Evolutionary conservation across 2,888 invertebrate species (phyloP).

Genomic region (Lacanobia oleracea): DNA sequence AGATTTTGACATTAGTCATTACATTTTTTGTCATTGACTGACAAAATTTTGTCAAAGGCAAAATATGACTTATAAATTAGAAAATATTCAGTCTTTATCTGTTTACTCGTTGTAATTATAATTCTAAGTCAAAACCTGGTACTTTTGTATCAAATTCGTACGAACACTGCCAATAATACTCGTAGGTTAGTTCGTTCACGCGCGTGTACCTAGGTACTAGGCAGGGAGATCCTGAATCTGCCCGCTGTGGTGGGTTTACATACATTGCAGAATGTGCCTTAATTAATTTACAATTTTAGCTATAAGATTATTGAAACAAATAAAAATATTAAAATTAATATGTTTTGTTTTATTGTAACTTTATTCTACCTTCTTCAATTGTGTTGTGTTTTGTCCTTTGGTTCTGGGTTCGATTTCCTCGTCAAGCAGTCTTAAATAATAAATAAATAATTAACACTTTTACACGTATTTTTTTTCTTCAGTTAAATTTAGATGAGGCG

Average conservation of each 20-base stretch:
- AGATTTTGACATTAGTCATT: slow-evolving; percentile 40
- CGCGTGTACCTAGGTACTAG: slow-evolving; percentile 47
- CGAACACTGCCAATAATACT: slow-evolving; percentile 80
- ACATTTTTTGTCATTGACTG: slow-evolving; percentile 44
- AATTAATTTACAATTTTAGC: slow-evolving; percentile 72
- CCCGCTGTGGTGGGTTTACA: slow-evolving; percentile 47
- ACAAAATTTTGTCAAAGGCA: slow-evolving; percentile 36
- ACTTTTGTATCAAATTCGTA: slow-evolving; percentile 65
- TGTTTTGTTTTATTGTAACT: slow-evolving; percentile 29
- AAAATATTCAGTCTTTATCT: slow-evolving; percentile 28
- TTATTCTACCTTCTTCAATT: not conserved
- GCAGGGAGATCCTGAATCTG: slow-evolving; percentile 55
- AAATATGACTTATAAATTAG: slow-evolving; percentile 27
- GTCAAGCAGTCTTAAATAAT: too few species aligned
- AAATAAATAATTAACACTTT: too few species aligned
- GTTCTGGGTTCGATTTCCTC: too few species aligned
- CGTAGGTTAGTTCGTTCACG: slow-evolving; percentile 62
- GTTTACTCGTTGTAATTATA: slow-evolving; percentile 61
- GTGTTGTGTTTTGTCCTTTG: too few species aligned
- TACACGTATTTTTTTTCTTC: too few species aligned
- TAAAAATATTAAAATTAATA: slow-evolving; percentile 59
- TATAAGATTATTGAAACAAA: slow-evolving; percentile 67
- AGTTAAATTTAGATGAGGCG: too few species aligned
- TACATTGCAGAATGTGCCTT: slow-evolving; percentile 75
- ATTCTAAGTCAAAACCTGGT: slow-evolving; percentile 67